A percentile compares a stretch with the other conserved stretches of the same genome.
phyloP scores from a whole-genome alignment of 2,113 vertebrate species.

The Antennarius striatus region DNA sequence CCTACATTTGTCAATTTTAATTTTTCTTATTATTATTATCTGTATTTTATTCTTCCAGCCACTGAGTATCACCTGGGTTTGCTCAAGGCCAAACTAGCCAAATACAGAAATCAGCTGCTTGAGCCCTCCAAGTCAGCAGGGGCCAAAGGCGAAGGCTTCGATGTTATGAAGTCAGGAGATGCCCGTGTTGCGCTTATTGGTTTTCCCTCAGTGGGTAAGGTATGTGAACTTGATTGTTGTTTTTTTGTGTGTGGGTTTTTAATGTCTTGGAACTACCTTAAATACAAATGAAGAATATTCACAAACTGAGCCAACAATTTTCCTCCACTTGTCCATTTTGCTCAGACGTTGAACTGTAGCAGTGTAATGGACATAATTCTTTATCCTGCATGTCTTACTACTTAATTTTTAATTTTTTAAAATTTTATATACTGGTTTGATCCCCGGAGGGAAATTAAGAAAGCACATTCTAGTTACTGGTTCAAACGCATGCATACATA shows the following conservation, averaged over 20 bases:
- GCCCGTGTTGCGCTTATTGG: conserved; percentile 96
- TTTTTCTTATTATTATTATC: neutral
- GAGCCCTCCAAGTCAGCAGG: conserved; percentile 93
- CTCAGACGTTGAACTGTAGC: no score
- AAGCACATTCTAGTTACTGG: no score
- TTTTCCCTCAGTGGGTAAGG: conserved; percentile 99
- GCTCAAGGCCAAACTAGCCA: conserved; percentile 96
- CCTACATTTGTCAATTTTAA: neutral
- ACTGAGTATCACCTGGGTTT: conserved; percentile 97
- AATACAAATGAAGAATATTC: neutral
- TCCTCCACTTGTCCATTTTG: no score
- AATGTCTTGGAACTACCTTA: no score
- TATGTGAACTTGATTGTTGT: conserved; percentile 70
- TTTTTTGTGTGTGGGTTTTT: neutral
- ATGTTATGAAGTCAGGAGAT: conserved; percentile 99
- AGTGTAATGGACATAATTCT: no score
- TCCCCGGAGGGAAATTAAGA: no score
- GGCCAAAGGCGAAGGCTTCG: conserved; percentile 95
- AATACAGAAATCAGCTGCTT: conserved; percentile 94
- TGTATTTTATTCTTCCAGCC: conserved; percentile 75
- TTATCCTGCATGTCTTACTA: no score
- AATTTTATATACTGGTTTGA: no score
- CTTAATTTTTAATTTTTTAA: no score
- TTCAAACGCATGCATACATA: no score
- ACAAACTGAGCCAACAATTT: neutral